These are phyloP conservation scores for Phallusia fumigata DNA, from an alignment of 23 tunicate genomes.

Conservation along the genomic window DNA sequence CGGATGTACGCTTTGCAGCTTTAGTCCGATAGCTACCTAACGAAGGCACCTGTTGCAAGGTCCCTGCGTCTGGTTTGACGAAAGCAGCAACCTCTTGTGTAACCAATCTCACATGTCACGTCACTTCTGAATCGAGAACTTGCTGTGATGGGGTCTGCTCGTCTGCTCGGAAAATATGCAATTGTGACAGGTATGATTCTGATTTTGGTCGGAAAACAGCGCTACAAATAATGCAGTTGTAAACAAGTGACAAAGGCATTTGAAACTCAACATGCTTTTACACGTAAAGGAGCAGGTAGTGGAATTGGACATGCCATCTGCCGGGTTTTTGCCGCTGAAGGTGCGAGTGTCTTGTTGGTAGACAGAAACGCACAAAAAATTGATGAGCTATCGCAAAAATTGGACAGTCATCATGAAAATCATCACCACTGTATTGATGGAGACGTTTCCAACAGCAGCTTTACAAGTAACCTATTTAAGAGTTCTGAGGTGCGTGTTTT, in stretches of 20 bases:
- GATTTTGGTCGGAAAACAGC: too few species aligned
- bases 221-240: background rate
- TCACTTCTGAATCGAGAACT: too few species aligned
- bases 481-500: background rate
- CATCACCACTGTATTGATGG: background rate
- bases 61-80: too few species aligned
- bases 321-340: background rate
- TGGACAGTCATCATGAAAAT: background rate
- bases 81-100: too few species aligned
- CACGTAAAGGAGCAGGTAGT: slow-evolving; percentile 6
- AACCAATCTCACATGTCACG: too few species aligned
- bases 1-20: too few species aligned
- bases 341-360: slow-evolving; percentile 15
- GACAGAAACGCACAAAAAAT: slow-evolving; percentile 4
- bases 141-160: background rate
- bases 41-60: too few species aligned
- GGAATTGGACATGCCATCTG: slow-evolving; percentile 14
- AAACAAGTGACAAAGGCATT: background rate
- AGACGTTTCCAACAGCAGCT: background rate
- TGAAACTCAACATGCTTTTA: background rate
- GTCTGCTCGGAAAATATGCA: background rate
- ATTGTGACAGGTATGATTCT: background rate
- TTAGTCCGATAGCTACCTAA: too few species aligned
- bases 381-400: background rate
- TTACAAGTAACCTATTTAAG: background rate